Evolutionary conservation across 2,797 vertebrate genomes (phyloP), one percentile per base, ranked within the genome.

Genomic region (Sphenodon punctatus): DNA sequence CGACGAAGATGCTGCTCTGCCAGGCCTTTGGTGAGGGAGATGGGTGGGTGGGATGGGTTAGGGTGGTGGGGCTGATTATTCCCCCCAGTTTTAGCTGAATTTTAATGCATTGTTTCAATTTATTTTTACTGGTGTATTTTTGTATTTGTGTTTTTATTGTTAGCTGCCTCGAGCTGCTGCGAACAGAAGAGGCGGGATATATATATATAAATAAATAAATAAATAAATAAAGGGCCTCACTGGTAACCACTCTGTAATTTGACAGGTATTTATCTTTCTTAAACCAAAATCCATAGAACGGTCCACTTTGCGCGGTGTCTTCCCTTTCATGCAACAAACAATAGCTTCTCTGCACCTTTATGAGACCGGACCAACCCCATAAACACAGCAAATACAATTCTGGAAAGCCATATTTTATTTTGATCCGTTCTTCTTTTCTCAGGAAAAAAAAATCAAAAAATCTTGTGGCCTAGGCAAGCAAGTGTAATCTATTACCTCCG

Each of bases 401-500:
- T 78, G 84, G 77, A 65, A 86, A 88, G 67, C 81, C 23, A 9
- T 88, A 74, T 92, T 93, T 94, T 90, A 91, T 86, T 88, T 88
- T 85, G 88, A 83, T 22, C 55, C 15, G 46, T 77, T 93, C 72
- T 80, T 90, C 66, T 87, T 80, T 85, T 81, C 42, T 58, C 88
- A 56, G 67, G 41, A 32, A 61, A 81, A 34, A 16, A 16, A 32
- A 15, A 23, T 64, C 16, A 1, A 32, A 72, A 67, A 61, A 12
- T 7, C 17, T 70, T 80, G 86, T 64, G 88, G 90, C 92, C 86
- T 71, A 80, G 92, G 90, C 89, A 89, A 88, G 86, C 79, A 87
- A 92, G 75, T 72, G 77, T 94, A 92, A 96, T 95, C 92, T 94
- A 97, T 95, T 93, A 96, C 95, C 82, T 82, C 92, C 81, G 78